phyloP scores from a whole-genome alignment of 2,797 vertebrate genomes.

The Eospalax fontanierii region DNA sequence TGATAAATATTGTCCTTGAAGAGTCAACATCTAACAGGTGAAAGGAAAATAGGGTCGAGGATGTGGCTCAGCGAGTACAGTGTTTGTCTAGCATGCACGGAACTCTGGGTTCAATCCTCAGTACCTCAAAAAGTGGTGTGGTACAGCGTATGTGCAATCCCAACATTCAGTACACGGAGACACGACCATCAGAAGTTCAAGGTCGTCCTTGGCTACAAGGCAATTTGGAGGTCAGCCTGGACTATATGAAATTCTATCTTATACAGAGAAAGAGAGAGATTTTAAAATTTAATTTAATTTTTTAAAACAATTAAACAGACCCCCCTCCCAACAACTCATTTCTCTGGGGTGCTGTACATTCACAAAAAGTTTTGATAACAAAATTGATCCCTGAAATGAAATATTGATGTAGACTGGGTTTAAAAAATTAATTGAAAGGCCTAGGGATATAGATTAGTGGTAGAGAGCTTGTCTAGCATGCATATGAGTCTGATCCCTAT shows the following conservation, averaged over 20 bases:
- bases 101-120: neutral
- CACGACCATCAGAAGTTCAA: neutral
- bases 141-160: neutral
- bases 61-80: neutral
- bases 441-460: neutral
- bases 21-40: constrained; percentile 11
- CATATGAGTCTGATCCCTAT: neutral
- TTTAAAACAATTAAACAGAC: neutral
- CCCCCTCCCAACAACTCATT: neutral
- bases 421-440: neutral
- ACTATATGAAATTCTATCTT: neutral
- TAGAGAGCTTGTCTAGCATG: neutral
- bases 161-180: neutral
- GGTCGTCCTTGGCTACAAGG: neutral
- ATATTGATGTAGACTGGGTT: neutral
- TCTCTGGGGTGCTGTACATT: constrained; percentile 1
- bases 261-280: no score
- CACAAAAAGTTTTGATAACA: neutral
- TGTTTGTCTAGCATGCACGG: neutral
- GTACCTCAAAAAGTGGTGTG: neutral
- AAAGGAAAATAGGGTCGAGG: neutral
- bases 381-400: constrained; percentile 25
- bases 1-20: neutral
- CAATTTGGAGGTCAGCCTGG: neutral
- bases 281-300: no score